Evolutionary conservation across 2,113 vertebrate species (phyloP).

Genomic region (Aix galericulata): DNA sequence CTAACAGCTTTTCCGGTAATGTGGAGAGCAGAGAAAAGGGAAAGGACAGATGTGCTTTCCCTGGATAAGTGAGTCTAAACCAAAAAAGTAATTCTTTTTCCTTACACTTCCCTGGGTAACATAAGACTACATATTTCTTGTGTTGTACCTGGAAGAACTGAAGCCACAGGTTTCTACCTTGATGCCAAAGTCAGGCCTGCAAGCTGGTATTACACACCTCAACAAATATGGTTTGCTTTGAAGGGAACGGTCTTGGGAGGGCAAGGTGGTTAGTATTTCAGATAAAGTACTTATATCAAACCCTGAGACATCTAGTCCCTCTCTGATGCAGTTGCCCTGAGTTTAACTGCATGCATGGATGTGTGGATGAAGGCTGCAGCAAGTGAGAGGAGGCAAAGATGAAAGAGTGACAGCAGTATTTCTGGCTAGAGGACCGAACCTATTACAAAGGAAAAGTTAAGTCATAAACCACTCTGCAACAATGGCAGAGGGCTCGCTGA

Average conservation of each 20-base stretch:
- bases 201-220: not conserved
- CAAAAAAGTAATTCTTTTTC: not conserved
- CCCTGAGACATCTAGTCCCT: not conserved
- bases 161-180: not conserved
- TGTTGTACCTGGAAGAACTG: not conserved
- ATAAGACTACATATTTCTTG: not conserved
- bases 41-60: not conserved
- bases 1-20: not conserved
- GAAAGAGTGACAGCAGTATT: not conserved
- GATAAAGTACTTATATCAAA: not conserved
- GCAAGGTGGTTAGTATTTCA: not conserved
- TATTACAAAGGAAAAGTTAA: not conserved
- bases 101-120: not conserved
- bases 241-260: not conserved
- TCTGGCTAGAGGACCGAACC: not conserved
- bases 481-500: not conserved
- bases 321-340: fast-evolving
- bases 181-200: not conserved
- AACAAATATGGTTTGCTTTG: not conserved
- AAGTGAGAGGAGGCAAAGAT: not conserved
- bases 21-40: not conserved
- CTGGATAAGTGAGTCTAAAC: not conserved
- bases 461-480: not conserved
- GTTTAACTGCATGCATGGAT: fast-evolving
- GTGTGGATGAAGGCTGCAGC: not conserved